Base-by-base conservation (phyloP, 2,888 invertebrate genomes). In the Osedax fenrisi region DNA sequence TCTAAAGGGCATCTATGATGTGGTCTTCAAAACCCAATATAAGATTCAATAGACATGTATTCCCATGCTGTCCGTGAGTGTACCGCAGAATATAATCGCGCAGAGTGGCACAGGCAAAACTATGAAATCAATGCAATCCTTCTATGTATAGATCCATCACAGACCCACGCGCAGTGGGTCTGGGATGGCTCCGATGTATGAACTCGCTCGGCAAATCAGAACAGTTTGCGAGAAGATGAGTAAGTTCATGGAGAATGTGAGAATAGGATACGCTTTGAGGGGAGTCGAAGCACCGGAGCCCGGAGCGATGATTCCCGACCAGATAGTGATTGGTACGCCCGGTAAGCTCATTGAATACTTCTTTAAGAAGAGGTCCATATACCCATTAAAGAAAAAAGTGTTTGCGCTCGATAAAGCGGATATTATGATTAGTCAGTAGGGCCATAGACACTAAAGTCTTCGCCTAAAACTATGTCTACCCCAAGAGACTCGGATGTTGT, bases 81-180 rank as follows among this genome's bases (percentile, higher is more conserved):
- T 83, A 10, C 94, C 95, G 25, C 92, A 92, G 84, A 98, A 98
- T 85, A 90, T 99, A 90, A 97, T 98, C 81, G 98, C 98, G 2
- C 98, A 99, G 85, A 94, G 95, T 75, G 98, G 98, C 83, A 95
- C 94, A 66, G 98, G 98, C 76, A 99, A 98, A 73, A 98, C 98
- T 67, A 99, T 99, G 87, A 99, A 98, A 1, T 98, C 98, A 41
- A 96, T 76, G 94, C 96, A 0, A 95, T 97, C 94, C 86, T 98
- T 59, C 93, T 92, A 81, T 88, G 96, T 81, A 92, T 97, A 2
- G 91, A 97, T 83, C 85, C 90, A 0, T 86, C 86, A 17, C 88
- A 90, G 79, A 88, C 89, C 78, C 90, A 90, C 85, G 92, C 96
- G 73, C 86, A 90, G 88, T 89, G 93, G 17, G 86, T 98, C 23